These are phyloP conservation scores for Phytoseiulus persimilis DNA, from an alignment of 2,888 invertebrate genomes.

Conservation along the genomic window DNA sequence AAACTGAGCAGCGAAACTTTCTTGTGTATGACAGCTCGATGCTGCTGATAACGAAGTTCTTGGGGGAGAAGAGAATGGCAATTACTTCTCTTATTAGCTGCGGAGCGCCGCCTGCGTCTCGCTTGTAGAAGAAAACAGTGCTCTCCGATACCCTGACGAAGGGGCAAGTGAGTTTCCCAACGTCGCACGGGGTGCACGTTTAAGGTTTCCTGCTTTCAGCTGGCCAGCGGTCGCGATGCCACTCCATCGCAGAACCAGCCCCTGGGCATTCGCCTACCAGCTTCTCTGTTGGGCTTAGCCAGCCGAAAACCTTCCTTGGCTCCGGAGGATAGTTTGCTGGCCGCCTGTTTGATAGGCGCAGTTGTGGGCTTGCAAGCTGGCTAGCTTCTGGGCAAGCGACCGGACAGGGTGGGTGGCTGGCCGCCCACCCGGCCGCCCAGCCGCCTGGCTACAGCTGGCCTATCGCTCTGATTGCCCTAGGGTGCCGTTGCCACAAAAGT, in stretches of 20 bases:
- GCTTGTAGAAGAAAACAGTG: not conserved
- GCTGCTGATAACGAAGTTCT: not conserved
- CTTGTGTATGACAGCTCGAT: not conserved
- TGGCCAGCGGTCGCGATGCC: not conserved
- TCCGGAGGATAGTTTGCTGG: not conserved
- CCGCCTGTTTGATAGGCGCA: not conserved
- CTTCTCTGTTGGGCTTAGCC: not conserved
- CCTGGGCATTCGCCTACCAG: not conserved
- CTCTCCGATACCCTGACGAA: not conserved
- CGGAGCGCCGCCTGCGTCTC: not conserved
- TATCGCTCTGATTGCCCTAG: conserved; percentile 28
- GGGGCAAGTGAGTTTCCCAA: not conserved
- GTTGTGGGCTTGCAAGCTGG: not conserved
- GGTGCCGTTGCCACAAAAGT: conserved; percentile 37
- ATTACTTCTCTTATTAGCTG: not conserved
- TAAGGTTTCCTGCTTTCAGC: not conserved
- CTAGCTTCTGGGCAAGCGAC: too few relatives aligned
- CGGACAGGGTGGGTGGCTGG: not conserved
- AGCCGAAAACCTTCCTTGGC: not conserved
- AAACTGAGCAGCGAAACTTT: not conserved
- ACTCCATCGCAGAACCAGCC: not conserved
- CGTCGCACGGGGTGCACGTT: not conserved
- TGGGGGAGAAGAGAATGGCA: not conserved
- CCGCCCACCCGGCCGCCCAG: not conserved
- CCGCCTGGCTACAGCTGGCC: not conserved